Percentiles rank a stretch among this genome's conserved stretches.
phyloP scores from a whole-genome alignment of 2,113 vertebrate genomes.

The Thunnus maccoyii region DNA sequence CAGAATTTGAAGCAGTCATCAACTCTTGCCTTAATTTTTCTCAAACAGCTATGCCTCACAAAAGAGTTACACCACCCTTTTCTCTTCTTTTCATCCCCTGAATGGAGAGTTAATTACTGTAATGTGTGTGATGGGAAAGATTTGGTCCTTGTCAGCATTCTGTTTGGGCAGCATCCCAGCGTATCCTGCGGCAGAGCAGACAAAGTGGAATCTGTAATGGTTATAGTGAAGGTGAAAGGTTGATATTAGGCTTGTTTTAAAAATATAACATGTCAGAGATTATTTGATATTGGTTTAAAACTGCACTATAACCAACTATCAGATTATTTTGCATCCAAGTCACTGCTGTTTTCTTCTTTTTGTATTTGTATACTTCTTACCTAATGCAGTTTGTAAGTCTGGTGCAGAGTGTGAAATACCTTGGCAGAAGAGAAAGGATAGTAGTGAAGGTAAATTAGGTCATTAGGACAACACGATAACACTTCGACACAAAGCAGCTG shows the following conservation, averaged over 20 bases:
- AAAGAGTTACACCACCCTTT: conserved; percentile 37
- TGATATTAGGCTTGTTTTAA: neutral
- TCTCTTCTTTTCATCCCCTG: conserved; percentile 35
- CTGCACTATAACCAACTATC: neutral
- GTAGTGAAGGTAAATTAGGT: no score
- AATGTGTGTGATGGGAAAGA: conserved; percentile 54
- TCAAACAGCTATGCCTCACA: conserved; percentile 15
- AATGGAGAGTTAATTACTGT: conserved; percentile 66
- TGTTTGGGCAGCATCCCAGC: conserved; percentile 29
- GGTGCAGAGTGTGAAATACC: no score
- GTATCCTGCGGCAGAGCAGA: no score
- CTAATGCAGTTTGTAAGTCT: no score
- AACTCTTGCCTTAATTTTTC: conserved; percentile 9
- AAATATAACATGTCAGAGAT: neutral
- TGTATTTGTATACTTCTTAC: neutral
- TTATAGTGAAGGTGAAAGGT: no score
- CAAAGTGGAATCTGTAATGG: no score
- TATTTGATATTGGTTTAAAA: neutral
- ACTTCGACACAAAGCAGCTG: no score
- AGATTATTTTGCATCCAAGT: neutral
- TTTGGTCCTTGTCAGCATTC: conserved; percentile 59
- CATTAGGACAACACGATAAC: no score
- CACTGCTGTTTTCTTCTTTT: no score
- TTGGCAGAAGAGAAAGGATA: neutral
- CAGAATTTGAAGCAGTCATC: conserved; percentile 15